Conservation (phyloP, 2,888 invertebrate species). For the Xylota segnis region DNA sequence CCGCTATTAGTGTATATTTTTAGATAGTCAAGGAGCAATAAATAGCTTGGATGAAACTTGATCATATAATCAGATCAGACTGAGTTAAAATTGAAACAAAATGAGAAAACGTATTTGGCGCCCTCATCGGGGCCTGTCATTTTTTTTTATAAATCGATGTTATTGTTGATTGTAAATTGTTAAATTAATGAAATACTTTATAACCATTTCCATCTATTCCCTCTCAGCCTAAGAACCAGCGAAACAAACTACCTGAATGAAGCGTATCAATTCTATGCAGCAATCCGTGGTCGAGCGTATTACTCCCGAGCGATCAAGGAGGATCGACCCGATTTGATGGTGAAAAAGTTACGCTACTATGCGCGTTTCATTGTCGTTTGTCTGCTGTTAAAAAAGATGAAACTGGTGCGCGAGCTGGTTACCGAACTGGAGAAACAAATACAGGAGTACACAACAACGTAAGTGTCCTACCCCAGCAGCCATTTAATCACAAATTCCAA, state of each 20-base stretch:
- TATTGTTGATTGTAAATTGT: too few relatives aligned
- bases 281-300: conserved; percentile 96
- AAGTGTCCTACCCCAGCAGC: conserved; percentile 70
- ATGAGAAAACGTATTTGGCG: too few relatives aligned
- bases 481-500: conserved; percentile 14
- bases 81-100: too few relatives aligned
- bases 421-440: conserved; percentile 97
- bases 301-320: conserved; percentile 97
- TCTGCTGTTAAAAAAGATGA: conserved; percentile 96
- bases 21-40: too few relatives aligned
- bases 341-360: conserved; percentile 97
- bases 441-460: conserved; percentile 95
- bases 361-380: conserved; percentile 98
- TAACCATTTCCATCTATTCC: conserved; percentile 21
- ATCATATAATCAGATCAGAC: too few relatives aligned
- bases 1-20: too few relatives aligned
- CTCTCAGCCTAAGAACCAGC: conserved; percentile 94
- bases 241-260: conserved; percentile 98
- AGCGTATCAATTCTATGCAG: conserved; percentile 98
- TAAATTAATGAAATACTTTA: too few relatives aligned
- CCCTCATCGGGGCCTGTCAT: too few relatives aligned
- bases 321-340: conserved; percentile 97
- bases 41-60: too few relatives aligned
- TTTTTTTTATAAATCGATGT: too few relatives aligned
- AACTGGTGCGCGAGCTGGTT: conserved; percentile 95